Base-by-base conservation (phyloP, 2,113 vertebrate species). In the Xerus inauris region DNA sequence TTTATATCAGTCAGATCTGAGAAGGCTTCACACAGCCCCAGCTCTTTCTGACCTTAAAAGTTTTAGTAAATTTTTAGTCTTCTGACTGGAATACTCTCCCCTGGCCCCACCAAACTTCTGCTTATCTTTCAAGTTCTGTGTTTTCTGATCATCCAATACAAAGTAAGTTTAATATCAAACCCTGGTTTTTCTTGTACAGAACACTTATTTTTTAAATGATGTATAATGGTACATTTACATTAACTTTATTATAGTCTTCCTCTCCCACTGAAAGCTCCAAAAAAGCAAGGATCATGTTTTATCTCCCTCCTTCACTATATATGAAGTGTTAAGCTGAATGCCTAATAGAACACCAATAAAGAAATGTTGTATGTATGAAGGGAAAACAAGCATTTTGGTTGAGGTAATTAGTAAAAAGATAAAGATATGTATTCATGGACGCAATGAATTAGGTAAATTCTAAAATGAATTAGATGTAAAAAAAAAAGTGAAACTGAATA, bases 381-480 rank as follows among this genome's bases (percentile, higher is more conserved):
- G 32, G 4, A 72, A 84, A 0, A 73, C 22, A 84, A 94, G 95
- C 42, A 86, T 57, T 92, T 57, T 89, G 20, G 87, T 26, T 54
- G 17, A 94, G 71, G 77, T 10, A 67, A 59, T 84, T 40, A 72
- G 38, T 77, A 95, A 95, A 87, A 81, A 84, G 42, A 89, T 62
- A 80, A 90, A 92, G 80, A 64, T 45, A 35, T 42, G 57, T 40
- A 79, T n/a, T 79, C 51, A 62, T 32, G 26, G 16, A 95, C 95
- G 59, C 35, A 93, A n/a, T n/a, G n/a, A n/a, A n/a, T n/a, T n/a
- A n/a, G n/a, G n/a, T n/a, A n/a, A n/a, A n/a, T n/a, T n/a, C 26
- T 17, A 38, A 94, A 62, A 89, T n/a, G 40, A 28, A 87, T 72
- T n/a, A 87, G 22, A 45, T 30, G 79, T 76, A 69, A 59, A 65